Evolutionary conservation across 1,140 invertebrate species (phyloP), one percentile per base, ranked within the genome.

Genomic region (Hetaerina americana): DNA sequence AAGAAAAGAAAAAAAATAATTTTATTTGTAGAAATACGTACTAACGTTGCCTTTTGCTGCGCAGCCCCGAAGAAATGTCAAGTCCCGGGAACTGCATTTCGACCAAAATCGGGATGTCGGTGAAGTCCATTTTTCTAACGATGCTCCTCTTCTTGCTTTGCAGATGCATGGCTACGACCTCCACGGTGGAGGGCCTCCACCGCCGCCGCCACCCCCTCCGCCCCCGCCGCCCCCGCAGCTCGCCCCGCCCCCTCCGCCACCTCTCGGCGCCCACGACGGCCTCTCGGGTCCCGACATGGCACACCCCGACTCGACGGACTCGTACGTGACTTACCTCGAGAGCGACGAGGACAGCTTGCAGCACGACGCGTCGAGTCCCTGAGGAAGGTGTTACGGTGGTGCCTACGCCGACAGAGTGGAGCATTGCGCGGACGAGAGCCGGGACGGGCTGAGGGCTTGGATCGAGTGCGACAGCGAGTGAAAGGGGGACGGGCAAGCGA

Each of bases 91-190:
- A n/a, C n/a, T n/a, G n/a, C n/a, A n/a, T n/a, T n/a, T n/a, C n/a
- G n/a, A n/a, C n/a, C n/a, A n/a, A n/a, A n/a, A n/a, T n/a, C n/a
- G n/a, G n/a, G n/a, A n/a, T n/a, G n/a, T n/a, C n/a, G n/a, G n/a
- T n/a, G n/a, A n/a, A n/a, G n/a, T n/a, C n/a, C n/a, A n/a, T n/a
- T n/a, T n/a, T n/a, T n/a, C 26, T 69, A 27, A 72, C 27, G 27
- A 28, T n/a, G n/a, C n/a, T 72, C 31, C 26, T 66, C 27, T 73
- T 72, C 74, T 75, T 28, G 75, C 31, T 71, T 82, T 79, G 18
- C 83, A 94, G 92, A 93, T 94, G 92, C 92, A 95, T 76, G 92
- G 92, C 26, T 94, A 93, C 78, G 92, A 94, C 79, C 81, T 93
- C 71, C 84, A 84, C 73, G 81, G 83, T 8, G 82, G 82, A 57